These are phyloP conservation scores for Drosophila prostipennis DNA, from an alignment of 2,888 invertebrate species.

Conservation along the genomic window DNA sequence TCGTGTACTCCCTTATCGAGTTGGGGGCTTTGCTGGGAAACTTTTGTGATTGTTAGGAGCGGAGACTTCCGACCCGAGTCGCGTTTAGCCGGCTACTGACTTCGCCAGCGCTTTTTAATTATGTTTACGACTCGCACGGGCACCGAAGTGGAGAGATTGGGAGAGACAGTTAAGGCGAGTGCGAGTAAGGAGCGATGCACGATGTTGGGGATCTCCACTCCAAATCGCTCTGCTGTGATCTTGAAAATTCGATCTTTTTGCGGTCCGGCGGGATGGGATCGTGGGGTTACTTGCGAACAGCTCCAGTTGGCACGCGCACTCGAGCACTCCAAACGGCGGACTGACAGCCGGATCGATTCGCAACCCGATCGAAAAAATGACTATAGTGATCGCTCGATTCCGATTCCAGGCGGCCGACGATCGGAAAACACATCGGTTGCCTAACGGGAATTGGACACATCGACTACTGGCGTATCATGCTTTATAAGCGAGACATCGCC, in stretches of 20 bases:
- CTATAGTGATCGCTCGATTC: conserved; percentile 26
- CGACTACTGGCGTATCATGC: conserved; percentile 61
- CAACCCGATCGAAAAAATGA: conserved; percentile 11
- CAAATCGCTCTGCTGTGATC: conserved; percentile 10
- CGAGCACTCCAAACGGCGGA: conserved; percentile 18
- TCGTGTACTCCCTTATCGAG: conserved; percentile 7
- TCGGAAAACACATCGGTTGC: conserved; percentile 15
- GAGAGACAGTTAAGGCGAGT: not conserved
- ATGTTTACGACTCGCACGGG: conserved; percentile 42
- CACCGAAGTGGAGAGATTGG: not conserved
- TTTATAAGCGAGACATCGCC: conserved; percentile 53
- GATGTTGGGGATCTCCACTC: not conserved
- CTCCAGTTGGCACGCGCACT: conserved; percentile 36
- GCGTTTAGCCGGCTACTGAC: conserved; percentile 40
- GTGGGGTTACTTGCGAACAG: conserved; percentile 6
- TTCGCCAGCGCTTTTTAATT: conserved; percentile 30
- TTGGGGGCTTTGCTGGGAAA: not conserved
- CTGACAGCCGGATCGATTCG: conserved; percentile 36
- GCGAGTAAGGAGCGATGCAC: conserved; percentile 4
- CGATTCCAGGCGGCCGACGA: conserved; percentile 25
- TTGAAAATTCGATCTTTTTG: conserved; percentile 13
- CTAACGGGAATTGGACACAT: conserved; percentile 65
- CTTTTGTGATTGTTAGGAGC: conserved; percentile 12
- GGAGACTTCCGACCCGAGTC: conserved; percentile 38
- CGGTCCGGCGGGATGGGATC: not conserved